A percentile compares a stretch with the other conserved stretches of the same genome.
phyloP scores from a whole-genome alignment of 2,888 invertebrate genomes.

The Alitta virens region DNA sequence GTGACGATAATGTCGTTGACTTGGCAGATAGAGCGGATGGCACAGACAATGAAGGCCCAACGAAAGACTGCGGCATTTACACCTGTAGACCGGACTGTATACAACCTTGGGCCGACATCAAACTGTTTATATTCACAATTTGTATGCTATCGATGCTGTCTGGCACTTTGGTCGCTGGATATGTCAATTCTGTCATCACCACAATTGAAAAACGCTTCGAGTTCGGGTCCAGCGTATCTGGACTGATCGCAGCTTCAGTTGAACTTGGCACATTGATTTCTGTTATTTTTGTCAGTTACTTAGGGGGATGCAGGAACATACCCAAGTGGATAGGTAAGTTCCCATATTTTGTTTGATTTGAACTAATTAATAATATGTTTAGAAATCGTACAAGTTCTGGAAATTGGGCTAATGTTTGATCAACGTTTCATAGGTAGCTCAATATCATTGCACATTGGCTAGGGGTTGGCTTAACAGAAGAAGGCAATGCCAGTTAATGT shows the following conservation, averaged over 20 bases:
- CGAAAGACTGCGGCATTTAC: slow-evolving; percentile 58
- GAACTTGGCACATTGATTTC: slow-evolving; percentile 90
- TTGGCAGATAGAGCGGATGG: background rate
- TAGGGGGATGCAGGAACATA: slow-evolving; percentile 87
- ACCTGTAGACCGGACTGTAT: slow-evolving; percentile 81
- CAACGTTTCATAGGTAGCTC: too few species aligned
- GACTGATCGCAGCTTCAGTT: slow-evolving; percentile 89
- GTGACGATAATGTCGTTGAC: background rate
- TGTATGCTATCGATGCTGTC: slow-evolving; percentile 50
- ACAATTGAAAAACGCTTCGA: slow-evolving; percentile 91
- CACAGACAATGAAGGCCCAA: background rate
- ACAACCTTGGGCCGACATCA: slow-evolving; percentile 86
- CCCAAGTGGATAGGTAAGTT: slow-evolving; percentile 80
- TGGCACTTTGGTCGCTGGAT: slow-evolving; percentile 53
- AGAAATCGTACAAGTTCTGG: too few species aligned
- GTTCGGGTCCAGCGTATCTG: slow-evolving; percentile 89
- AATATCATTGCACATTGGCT: too few species aligned
- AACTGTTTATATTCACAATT: slow-evolving; percentile 59
- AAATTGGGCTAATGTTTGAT: too few species aligned
- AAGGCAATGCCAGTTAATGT: too few species aligned
- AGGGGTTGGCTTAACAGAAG: too few species aligned
- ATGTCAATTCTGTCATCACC: slow-evolving; percentile 73
- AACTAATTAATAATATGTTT: too few species aligned
- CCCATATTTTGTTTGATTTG: too few species aligned
- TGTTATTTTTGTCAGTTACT: slow-evolving; percentile 92